These are phyloP conservation scores for Dicaeum eximium DNA, from an alignment of 2,113 vertebrate genomes.

Conservation along the genomic window DNA sequence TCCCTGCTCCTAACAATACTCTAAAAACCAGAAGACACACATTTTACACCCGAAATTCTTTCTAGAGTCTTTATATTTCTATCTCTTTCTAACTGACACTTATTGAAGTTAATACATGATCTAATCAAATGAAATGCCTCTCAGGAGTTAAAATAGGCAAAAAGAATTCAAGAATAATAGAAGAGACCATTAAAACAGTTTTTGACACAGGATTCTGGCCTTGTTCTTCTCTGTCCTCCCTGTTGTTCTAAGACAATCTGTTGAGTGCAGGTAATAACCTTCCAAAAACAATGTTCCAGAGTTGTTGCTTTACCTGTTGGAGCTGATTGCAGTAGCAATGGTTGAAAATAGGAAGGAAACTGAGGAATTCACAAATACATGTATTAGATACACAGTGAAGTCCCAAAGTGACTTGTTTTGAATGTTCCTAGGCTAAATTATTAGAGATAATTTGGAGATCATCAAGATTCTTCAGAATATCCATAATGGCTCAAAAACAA, in stretches of 20 bases:
- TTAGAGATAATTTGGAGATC: not conserved
- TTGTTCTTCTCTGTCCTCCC: not conserved
- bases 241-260: not conserved
- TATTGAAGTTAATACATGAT: not conserved
- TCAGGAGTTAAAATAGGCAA: slow-evolving; percentile 7
- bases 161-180: not conserved
- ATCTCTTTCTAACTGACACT: not conserved
- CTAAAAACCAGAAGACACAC: not conserved
- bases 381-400: not conserved
- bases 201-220: not conserved
- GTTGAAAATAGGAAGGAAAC: not conserved
- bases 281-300: not conserved
- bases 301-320: not conserved
- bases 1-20: not conserved
- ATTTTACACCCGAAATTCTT: not conserved
- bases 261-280: not conserved
- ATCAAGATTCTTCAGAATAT: slow-evolving; percentile 12
- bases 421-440: not conserved
- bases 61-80: not conserved
- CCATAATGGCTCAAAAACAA: not conserved
- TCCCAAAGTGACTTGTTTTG: not conserved
- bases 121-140: not conserved
- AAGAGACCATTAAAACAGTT: not conserved
- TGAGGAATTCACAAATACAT: not conserved
- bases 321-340: not conserved